phyloP scores from a whole-genome alignment of 2,888 invertebrate species.

The Leucophora obtusa region DNA sequence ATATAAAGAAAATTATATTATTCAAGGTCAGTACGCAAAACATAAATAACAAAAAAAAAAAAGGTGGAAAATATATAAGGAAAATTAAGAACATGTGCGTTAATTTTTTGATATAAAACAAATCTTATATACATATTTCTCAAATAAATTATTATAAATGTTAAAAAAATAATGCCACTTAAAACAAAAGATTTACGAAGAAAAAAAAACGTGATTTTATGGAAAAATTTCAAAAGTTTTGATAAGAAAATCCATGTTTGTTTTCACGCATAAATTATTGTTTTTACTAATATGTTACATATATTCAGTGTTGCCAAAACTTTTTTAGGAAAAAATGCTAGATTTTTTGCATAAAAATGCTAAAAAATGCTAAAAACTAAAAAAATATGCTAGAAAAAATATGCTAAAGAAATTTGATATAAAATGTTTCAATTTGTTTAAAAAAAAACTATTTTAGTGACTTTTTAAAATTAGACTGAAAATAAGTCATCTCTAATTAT shows the following conservation, averaged over 20 bases:
- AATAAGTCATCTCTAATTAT: too few relatives aligned
- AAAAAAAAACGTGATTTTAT: slow-evolving; percentile 5
- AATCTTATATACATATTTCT: not conserved
- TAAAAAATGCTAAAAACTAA: too few relatives aligned
- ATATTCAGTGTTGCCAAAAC: slow-evolving; percentile 12
- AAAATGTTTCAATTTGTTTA: too few relatives aligned
- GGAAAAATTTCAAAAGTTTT: not conserved
- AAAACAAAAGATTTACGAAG: not conserved
- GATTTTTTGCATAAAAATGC: too few relatives aligned
- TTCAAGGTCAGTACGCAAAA: not conserved
- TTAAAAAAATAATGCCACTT: slow-evolving; percentile 8
- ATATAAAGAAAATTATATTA: not conserved
- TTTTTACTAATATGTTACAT: not conserved
- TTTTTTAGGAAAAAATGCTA: too few relatives aligned
- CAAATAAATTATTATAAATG: slow-evolving; percentile 28
- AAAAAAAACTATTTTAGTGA: too few relatives aligned
- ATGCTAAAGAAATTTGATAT: too few relatives aligned
- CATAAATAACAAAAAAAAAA: not conserved
- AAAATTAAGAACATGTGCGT: slow-evolving; percentile 14
- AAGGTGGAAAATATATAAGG: slow-evolving; percentile 12
- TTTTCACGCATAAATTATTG: slow-evolving; percentile 33
- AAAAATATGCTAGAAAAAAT: too few relatives aligned
- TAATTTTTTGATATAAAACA: slow-evolving; percentile 16
- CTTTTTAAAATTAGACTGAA: too few relatives aligned
- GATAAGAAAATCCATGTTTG: not conserved